These are phyloP conservation scores for Stomatorhinus walkeri DNA, from an alignment of 2,797 vertebrate genomes.

Conservation along the genomic window DNA sequence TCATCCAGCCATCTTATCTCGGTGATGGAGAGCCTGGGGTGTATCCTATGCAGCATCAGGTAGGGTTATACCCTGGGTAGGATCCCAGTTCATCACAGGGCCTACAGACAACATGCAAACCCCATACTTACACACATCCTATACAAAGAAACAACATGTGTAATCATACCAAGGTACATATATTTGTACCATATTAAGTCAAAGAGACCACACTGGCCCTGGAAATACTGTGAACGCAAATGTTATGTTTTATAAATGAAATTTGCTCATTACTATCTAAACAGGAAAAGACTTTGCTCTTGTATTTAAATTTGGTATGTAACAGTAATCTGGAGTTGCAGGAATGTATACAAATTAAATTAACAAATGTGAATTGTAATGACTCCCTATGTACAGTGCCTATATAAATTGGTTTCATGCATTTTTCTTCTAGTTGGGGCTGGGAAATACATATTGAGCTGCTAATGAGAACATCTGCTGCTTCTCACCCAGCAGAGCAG, in stretches of 20 bases:
- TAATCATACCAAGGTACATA: neutral
- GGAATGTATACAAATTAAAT: neutral
- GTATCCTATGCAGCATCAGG: neutral
- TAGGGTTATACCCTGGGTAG: neutral
- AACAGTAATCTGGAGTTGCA: neutral
- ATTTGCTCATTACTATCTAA: neutral
- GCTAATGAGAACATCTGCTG: slow-evolving; percentile 11
- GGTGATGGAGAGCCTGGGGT: neutral
- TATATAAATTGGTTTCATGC: neutral
- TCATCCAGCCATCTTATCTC: neutral
- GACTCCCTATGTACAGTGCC: neutral
- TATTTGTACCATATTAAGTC: neutral
- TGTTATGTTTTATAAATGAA: neutral
- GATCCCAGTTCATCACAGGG: neutral
- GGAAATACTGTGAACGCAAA: neutral
- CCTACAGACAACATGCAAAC: neutral
- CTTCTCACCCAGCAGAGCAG: slow-evolving; percentile 1
- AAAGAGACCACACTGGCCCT: neutral
- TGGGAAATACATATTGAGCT: neutral
- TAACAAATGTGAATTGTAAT: neutral
- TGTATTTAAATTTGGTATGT: neutral
- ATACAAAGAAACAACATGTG: neutral
- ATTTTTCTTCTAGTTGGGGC: neutral
- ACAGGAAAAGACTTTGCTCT: neutral
- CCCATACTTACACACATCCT: neutral